phyloP scores from a whole-genome alignment of 2,113 vertebrate genomes.

The Marmota monax region DNA sequence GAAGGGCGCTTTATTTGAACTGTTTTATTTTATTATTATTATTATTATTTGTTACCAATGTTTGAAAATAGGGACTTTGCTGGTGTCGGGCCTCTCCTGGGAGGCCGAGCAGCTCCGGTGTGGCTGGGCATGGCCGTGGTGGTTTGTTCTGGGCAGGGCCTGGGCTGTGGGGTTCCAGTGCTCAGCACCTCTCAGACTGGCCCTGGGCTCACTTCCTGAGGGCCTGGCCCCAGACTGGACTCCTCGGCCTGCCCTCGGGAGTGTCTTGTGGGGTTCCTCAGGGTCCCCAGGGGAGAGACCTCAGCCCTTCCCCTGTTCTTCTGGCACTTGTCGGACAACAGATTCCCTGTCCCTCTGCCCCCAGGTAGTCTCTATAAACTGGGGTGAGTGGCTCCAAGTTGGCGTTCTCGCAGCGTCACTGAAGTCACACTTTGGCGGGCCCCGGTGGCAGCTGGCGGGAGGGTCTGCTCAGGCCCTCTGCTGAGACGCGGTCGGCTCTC shows the following conservation, averaged over 20 bases:
- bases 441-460: too few relatives aligned
- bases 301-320: too few relatives aligned
- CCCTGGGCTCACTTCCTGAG: neutral
- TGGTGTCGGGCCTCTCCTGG: neutral
- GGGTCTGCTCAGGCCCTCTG: neutral
- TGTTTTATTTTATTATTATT: too few relatives aligned
- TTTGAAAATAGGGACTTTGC: neutral
- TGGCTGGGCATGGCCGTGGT: too few relatives aligned
- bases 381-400: neutral
- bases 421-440: too few relatives aligned
- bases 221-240: too few relatives aligned
- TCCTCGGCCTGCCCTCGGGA: accelerated
- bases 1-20: too few relatives aligned
- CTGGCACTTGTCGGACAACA: neutral
- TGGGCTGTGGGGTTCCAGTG: accelerated
- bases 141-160: too few relatives aligned
- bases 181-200: too few relatives aligned
- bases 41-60: neutral
- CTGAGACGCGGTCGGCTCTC: neutral
- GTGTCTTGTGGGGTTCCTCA: neutral
- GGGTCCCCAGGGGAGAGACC: too few relatives aligned
- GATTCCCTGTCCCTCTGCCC: neutral
- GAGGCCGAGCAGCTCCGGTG: neutral
- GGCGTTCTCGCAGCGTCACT: neutral
- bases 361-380: neutral